Evolutionary conservation across 2,888 invertebrate genomes (phyloP), one percentile per base, ranked within the genome.

Genomic region (Pristionchus japonicus): DNA sequence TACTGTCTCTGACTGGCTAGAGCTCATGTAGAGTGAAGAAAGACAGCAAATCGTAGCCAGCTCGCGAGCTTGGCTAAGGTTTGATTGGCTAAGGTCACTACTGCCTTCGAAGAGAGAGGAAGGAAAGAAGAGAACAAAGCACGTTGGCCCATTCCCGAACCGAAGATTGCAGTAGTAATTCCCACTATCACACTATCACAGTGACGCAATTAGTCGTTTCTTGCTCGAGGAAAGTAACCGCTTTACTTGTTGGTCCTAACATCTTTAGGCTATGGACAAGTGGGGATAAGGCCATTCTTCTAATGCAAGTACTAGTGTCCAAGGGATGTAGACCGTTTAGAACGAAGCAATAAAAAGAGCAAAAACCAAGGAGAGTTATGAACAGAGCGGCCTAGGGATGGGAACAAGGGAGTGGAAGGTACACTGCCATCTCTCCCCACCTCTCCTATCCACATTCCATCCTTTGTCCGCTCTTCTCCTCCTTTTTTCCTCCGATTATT

Each of bases 401-500:
- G n/a, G 57, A n/a, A 57, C 7, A 57, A n/a, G 57, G n/a, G 57
- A 9, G 57, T n/a, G 23, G n/a, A 57, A 57, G 23, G 20, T 9
- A 57, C 23, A 57, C 13, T 34, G 31, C 64, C n/a, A 37, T 15
- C 20, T 20, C 70, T 57, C n/a, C 57, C 43, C 43, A 6, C 11
- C 11, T 37, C 70, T 34, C 37, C 23, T 70, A 6, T 70, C 70
- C 70, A 70, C 70, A 70, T 37, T 70, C 70, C 70, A 13, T 34
- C 31, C 64, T 64, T 64, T 64, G 64, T 64, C 31, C n/a, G 3
- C 57, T 31, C 64, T 70, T 64, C 31, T 64, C 31, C n/a, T 3
- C 57, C 11, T 31, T 70, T 70, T 70, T 70, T 70, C 70, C 34
- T 37, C 70, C 37, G 70, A 70, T 70, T 70, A 70, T 70, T 70